Evolutionary conservation across 2,888 invertebrate species (phyloP), one percentile per base, ranked within the genome.

Genomic region (Lasioglossum malachurum): DNA sequence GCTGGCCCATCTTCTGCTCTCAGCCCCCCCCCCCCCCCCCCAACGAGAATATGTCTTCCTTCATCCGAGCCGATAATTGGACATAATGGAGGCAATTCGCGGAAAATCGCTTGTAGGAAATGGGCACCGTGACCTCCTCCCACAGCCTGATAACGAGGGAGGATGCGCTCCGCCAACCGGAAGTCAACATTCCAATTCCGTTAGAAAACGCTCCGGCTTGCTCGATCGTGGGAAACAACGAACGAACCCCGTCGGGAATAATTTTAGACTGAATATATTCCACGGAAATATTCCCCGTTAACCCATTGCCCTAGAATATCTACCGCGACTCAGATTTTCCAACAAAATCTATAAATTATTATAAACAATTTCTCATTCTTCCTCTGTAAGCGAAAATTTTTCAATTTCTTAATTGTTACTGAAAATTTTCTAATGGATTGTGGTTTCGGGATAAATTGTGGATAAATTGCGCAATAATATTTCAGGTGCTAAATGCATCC

Each of bases 51-150:
- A 78, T 89, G 88, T 86, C 91, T 91, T 91, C 90, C 91, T 89
- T 91, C 91, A 92, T 92, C 92, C 91, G 91, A 90, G 90, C 93
- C 92, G 92, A 94, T 94, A 94, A 94, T 94, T 94, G 92, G 89
- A 93, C 93, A 93, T 94, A 94, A 94, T 94, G 90, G 94, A 93
- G 92, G 93, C 92, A 94, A 93, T 94, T 94, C 91, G 92, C 89
- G 93, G 93, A 93, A 94, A 94, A 94, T 94, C 94, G 93, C 93
- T 93, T 89, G 83, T 92, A 92, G 94, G 93, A 94, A 94, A 94
- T 93, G 92, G 93, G 87, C 86, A 82, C 80, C 78, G 83, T 81
- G 84, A 86, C 76, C 78, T 81, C 82, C 88, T 80, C 86, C 82
- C 78, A 53, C 23, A 23, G 44, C 46, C 82, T 86, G 86, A 86